These are phyloP conservation scores for Merodon equestris DNA, from an alignment of 2,888 invertebrate genomes.

Conservation along the genomic window DNA sequence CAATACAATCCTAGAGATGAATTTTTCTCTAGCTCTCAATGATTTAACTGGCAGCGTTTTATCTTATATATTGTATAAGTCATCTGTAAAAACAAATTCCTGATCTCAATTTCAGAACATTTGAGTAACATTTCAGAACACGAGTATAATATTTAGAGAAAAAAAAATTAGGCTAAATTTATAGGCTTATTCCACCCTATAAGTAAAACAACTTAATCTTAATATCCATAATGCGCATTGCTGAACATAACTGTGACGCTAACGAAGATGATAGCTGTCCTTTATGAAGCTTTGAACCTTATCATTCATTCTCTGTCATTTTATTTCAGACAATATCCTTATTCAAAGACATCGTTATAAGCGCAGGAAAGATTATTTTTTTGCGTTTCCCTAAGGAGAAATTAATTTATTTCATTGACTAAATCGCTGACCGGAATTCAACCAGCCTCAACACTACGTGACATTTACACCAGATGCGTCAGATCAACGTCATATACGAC, in stretches of 20 bases:
- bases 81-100: too few species aligned
- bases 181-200: too few species aligned
- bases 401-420: slow-evolving; percentile 57
- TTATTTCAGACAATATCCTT: slow-evolving; percentile 50
- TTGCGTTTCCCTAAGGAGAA: slow-evolving; percentile 54
- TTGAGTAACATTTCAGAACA: too few species aligned
- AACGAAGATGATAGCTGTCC: slow-evolving; percentile 40
- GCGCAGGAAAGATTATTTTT: slow-evolving; percentile 44
- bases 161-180: too few species aligned
- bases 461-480: slow-evolving; percentile 60
- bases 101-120: too few species aligned
- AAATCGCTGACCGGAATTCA: slow-evolving; percentile 61
- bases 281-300: slow-evolving; percentile 48
- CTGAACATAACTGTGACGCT: slow-evolving; percentile 38
- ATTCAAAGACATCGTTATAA: slow-evolving; percentile 50
- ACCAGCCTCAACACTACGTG: slow-evolving; percentile 58
- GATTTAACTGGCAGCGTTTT: too few species aligned
- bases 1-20: too few species aligned
- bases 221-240: slow-evolving; percentile 45
- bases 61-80: too few species aligned
- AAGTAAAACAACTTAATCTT: too few species aligned
- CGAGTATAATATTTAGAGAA: too few species aligned
- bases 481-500: slow-evolving; percentile 51
- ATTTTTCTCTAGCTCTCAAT: too few species aligned
- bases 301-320: slow-evolving; percentile 54